A percentile compares a stretch with the other conserved stretches of the same genome.
Evolutionary conservation across 2,113 vertebrate genomes (phyloP).

Genomic region (Lipophrys pholis): DNA sequence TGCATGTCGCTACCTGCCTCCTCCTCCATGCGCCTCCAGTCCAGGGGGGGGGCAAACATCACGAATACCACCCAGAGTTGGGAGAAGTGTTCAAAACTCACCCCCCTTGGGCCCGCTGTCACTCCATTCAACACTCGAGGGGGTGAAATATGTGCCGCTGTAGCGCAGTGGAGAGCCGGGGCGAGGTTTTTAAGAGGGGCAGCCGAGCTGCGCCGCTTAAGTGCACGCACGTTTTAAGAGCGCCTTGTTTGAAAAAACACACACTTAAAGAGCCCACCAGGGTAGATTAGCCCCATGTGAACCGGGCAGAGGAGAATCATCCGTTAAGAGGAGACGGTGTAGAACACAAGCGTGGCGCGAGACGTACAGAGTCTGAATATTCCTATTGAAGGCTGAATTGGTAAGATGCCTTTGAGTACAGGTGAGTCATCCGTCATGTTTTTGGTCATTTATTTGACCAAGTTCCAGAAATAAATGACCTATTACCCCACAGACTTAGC

Average conservation of each 20-base stretch:
- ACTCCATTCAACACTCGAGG: conserved; percentile 48
- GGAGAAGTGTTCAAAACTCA: conserved; percentile 39
- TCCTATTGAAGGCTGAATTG: too few species aligned
- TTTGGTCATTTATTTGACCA: too few species aligned
- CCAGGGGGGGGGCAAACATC: conserved; percentile 30
- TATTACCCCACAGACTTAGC: too few species aligned
- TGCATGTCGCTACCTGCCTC: conserved; percentile 74
- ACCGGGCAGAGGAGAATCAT: neutral
- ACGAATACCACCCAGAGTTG: conserved; percentile 78
- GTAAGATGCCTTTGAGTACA: too few species aligned
- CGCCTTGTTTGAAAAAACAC: conserved; percentile 53
- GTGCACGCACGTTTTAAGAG: conserved; percentile 51
- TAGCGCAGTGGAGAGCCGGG: conserved; percentile 29
- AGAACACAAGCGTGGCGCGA: too few species aligned
- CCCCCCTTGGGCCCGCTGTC: conserved; percentile 59
- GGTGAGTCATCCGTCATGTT: too few species aligned
- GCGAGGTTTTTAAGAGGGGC: conserved; percentile 22
- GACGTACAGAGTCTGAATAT: too few species aligned
- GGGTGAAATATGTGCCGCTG: conserved; percentile 54
- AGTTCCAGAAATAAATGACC: too few species aligned
- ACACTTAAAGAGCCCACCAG: conserved; percentile 32
- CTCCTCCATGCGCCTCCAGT: conserved; percentile 29
- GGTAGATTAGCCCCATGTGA: conserved; percentile 18
- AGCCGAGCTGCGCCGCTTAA: conserved; percentile 15
- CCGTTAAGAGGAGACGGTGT: too few species aligned